Evolutionary conservation across 2,797 vertebrate species (phyloP).

Genomic region (Sebastes taczanowskii): DNA sequence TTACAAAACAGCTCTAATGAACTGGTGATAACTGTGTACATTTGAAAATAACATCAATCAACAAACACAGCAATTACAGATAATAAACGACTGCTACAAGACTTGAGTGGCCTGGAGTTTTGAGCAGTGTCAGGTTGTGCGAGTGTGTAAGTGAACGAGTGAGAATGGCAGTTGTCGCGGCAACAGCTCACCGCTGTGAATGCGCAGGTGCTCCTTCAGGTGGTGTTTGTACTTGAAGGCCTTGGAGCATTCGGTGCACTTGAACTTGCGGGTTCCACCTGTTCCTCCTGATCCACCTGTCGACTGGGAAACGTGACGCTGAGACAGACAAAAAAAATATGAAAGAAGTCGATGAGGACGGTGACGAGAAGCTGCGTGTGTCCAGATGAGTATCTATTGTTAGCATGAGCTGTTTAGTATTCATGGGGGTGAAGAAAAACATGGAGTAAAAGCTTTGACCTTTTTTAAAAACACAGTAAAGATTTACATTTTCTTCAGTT

Average conservation of each 20-base stretch:
- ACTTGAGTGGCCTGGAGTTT: not conserved
- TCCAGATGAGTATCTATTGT: not conserved
- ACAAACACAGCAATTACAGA: not conserved
- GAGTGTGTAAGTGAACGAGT: not conserved
- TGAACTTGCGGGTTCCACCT: slow-evolving; percentile 94
- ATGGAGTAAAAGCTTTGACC: not conserved
- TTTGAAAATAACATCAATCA: not conserved
- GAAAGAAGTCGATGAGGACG: not conserved
- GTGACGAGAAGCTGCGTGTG: not conserved
- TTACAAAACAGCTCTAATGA: not conserved
- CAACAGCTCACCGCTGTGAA: slow-evolving; percentile 93
- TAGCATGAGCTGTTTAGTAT: not conserved
- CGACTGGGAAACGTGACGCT: slow-evolving; percentile 91
- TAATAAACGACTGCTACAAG: not conserved
- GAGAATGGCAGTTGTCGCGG: not conserved
- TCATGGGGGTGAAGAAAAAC: not conserved
- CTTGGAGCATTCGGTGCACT: slow-evolving; percentile 97
- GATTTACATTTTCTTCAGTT: not conserved
- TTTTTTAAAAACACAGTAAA: not conserved
- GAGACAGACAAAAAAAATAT: slow-evolving; percentile 13
- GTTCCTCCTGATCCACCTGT: slow-evolving; percentile 84
- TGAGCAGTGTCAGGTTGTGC: not conserved
- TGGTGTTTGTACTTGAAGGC: slow-evolving; percentile 99
- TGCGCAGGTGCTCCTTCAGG: slow-evolving; percentile 98
- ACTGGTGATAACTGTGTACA: not conserved